Evolutionary conservation across 2,888 invertebrate genomes (phyloP), one percentile per base, ranked within the genome.

Genomic region (Argynnis bischoffii): DNA sequence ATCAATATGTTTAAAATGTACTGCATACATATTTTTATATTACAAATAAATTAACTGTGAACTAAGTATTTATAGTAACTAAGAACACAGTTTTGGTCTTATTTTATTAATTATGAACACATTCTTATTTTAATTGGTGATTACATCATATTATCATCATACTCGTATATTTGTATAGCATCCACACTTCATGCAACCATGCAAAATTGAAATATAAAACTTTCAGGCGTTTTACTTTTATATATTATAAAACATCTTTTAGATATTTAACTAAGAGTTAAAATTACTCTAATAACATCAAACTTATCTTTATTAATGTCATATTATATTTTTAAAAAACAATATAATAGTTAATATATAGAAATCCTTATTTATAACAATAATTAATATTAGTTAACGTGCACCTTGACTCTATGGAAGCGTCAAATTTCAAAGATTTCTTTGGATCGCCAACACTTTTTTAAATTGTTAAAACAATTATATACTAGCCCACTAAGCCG

Each of bases 41-140:
- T 41, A 41, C 35, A 1, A 41, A 2, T 3, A 51, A 15, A n/a
- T 51, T n/a, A 53, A 21, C 18, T 0, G 13, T 21, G 8, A 18
- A 18, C 13, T 53, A 53, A 18, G 26, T 41, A 8, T 26, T 53
- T 15, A 26, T 31, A 54, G 15, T 54, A 54, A n/a, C 1, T 47
- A 57, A 26, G 47, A 57, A 57, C 57, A 57, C 47, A 47, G 26
- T 57, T 15, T 21, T n/a, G 26, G 26, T 46, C 57, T 57, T 57
- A n/a, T 55, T 31, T 47, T 26, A 47, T 47, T 47, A 57, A 57
- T 21, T 57, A n/a, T 18, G 57, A 57, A 47, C 57, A 57, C 57
- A 47, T 26, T 11, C 8, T 57, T 57, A 6, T 18, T 46, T 8
- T 8, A 21, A 18, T 18, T 3, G 56, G 8, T 6, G 18, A 18